Evolutionary conservation across 2,888 invertebrate genomes (phyloP), one percentile per base, ranked within the genome.

Genomic region (Ceriagrion tenellum): DNA sequence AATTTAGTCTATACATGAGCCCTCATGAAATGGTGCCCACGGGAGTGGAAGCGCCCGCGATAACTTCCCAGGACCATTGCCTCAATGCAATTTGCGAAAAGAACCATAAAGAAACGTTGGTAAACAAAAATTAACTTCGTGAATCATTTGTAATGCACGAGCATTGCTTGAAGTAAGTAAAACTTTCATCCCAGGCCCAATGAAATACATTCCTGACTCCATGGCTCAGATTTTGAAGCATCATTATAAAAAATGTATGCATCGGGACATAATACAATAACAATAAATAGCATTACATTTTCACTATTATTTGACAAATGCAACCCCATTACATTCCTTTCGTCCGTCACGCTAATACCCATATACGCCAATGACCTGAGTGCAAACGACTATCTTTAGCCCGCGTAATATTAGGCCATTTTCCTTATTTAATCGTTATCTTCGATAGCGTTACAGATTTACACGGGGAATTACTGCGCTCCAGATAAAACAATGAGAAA

Each of bases 391-490:
- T 93, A 93, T 93, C 93, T 93, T 93, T 93, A 93, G 93, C 93
- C 69, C 93, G 69, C 93, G 93, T 93, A 55, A 93, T 74, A 93
- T 47, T 93, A 47, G 93, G 93, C 93, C 93, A 93, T 93, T 93
- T 93, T 93, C 69, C 26, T 47, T 47, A 93, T 93, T 93, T 93
- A 47, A 47, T 93, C 40, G 47, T n/a, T 47, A 74, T 47, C 40
- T 55, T 74, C 69, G 69, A 55, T 26, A 74, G n/a, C 63, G 69
- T 4, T n/a, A 35, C 93, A n/a, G 16, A 59, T 55, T 74, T 18
- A 20, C 13, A 47, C 23, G 30, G n/a, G 40, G 26, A 30, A 47
- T 40, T 13, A 47, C 47, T 2, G 26, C 18, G 23, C 35, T 47
- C 69, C 74, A 69, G 16, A 40, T 16, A 74, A 47, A n/a, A 74